A percentile compares a stretch with the other conserved stretches of the same genome.
These are phyloP conservation scores for Oryzaephilus surinamensis DNA, from an alignment of 1,140 invertebrate genomes.

Conservation along the genomic window DNA sequence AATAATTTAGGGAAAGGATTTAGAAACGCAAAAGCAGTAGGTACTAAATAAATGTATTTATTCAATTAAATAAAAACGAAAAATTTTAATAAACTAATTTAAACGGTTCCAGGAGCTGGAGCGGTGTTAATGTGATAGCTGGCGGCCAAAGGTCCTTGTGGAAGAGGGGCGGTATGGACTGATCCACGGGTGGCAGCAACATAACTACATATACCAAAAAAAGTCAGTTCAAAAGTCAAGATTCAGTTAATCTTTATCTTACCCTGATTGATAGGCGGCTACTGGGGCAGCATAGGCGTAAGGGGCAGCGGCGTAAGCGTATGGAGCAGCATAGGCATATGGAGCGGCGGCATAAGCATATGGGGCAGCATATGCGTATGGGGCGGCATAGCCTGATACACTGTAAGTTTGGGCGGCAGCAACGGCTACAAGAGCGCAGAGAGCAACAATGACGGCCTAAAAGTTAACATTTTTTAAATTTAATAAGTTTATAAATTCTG, in stretches of 20 bases:
- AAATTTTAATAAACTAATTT: no score
- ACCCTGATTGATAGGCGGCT: conserved; percentile 24
- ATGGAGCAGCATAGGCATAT: conserved; percentile 12
- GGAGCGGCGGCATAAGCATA: no score
- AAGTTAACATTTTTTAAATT: no score
- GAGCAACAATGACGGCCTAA: conserved; percentile 21
- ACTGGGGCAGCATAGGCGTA: conserved; percentile 14
- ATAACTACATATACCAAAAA: conserved; percentile 25
- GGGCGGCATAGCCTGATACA: conserved; percentile 12
- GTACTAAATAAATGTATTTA: no score
- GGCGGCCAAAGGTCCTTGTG: conserved; percentile 31
- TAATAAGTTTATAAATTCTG: no score
- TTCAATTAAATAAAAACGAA: no score
- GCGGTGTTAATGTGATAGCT: conserved; percentile 38
- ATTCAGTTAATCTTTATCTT: conserved; percentile 1
- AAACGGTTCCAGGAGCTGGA: conserved; percentile 41
- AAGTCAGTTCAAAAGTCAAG: conserved; percentile 1
- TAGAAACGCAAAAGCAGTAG: no score
- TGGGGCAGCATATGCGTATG: conserved; percentile 15
- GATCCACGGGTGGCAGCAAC: conserved; percentile 42
- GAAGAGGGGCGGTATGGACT: conserved; percentile 41
- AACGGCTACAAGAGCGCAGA: conserved; percentile 23
- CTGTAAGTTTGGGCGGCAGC: conserved; percentile 15
- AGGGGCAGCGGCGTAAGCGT: no score
- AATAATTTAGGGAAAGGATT: no score